Evolutionary conservation across 2,113 vertebrate genomes (phyloP).

Genomic region (Natator depressus): DNA sequence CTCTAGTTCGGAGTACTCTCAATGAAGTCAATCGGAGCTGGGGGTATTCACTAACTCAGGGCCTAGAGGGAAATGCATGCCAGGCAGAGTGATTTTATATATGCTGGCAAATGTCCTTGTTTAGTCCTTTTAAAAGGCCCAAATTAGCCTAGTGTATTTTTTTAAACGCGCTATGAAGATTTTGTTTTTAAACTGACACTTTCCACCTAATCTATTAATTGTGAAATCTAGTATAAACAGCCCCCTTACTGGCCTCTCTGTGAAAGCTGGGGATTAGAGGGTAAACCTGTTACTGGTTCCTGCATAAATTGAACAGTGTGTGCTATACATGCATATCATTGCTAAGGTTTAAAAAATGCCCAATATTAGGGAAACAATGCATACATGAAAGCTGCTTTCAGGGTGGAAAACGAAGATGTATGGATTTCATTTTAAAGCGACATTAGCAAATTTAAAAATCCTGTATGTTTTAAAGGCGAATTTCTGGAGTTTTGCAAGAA

Average conservation of each 20-base stretch:
- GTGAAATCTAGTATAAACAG: constrained; percentile 33
- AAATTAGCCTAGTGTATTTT: constrained; percentile 27
- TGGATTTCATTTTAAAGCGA: background rate
- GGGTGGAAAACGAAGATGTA: background rate
- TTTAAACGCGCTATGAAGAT: constrained; percentile 37
- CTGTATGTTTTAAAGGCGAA: background rate
- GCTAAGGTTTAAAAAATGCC: background rate
- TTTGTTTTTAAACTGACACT: constrained; percentile 53
- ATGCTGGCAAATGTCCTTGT: constrained; percentile 18
- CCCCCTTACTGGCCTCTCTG: constrained; percentile 38
- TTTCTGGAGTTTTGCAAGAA: constrained; percentile 6
- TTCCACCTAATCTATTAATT: constrained; percentile 69
- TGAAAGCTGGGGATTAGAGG: constrained; percentile 44
- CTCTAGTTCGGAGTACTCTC: background rate
- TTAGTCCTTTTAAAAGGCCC: constrained; percentile 34
- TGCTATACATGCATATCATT: background rate
- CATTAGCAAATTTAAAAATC: background rate
- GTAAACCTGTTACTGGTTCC: constrained; percentile 25
- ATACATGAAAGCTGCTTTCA: background rate
- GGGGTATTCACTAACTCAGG: background rate
- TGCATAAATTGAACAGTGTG: constrained; percentile 31
- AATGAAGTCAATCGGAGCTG: constrained; percentile 14
- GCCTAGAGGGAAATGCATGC: constrained; percentile 36
- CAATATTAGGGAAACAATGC: background rate
- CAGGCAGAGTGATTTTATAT: constrained; percentile 41